Evolutionary conservation across 2,113 vertebrate species (phyloP), one percentile per base, ranked within the genome.

Genomic region (Apteryx owenii): DNA sequence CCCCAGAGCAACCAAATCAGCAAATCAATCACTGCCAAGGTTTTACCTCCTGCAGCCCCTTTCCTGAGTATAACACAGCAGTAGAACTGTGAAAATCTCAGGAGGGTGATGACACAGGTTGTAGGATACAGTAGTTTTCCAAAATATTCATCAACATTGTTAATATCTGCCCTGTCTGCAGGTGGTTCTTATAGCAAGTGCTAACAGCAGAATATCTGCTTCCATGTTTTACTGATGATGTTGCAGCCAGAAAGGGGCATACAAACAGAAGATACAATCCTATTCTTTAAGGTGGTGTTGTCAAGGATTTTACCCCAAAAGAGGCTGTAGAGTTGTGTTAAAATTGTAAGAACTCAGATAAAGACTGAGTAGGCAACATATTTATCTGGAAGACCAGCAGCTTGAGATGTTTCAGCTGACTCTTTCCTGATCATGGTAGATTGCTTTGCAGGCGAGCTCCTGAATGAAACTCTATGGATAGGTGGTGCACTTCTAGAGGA

Each of bases 391-490:
- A 82, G 40, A 31, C 75, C 61, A 51, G 75, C 61, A 85, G 23
- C 66, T n/a, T 56, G 33, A 76, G 29, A 60, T 46, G 28, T 19
- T 95, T 46, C 69, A 31, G 8, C 77, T 22, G 64, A 80, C 90
- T 77, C 68, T 82, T 91, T 33, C 64, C 5, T n/a, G 77, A 4
- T n/a, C 40, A 48, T 0, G 0, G 48, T 82, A 81, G 44, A 61
- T 51, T 17, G 18, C 38, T 88, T 54, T 22, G 25, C 42, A 88
- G 44, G 44, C 60, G 65, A 62, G 51, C 25, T 78, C 29, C 22
- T 25, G 48, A 20, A 40, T 10, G 25, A 78, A 51, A 44, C 68
- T 17, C 19, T 0, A 0, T 51, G 48, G 18, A 38, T 58, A 38
- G 33, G 15, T 21, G 21, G 5, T 80, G 31, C 11, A 10, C 15